These are phyloP conservation scores for Cuniculus paca DNA, from an alignment of 2,797 vertebrate genomes.

Conservation along the genomic window DNA sequence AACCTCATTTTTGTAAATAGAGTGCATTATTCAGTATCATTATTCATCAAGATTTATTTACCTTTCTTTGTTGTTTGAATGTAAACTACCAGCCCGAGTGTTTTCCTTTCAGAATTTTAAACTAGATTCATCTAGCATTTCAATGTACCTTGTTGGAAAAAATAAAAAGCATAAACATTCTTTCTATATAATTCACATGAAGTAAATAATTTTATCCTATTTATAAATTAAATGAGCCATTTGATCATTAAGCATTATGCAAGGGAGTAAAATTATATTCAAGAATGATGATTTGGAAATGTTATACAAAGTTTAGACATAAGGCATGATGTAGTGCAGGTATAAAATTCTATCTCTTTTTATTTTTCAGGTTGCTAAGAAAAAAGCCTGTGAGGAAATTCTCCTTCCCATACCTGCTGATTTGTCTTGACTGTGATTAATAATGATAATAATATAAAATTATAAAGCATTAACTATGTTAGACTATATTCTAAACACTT, in stretches of 20 bases:
- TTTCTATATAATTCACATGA: background rate
- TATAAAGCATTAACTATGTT: background rate
- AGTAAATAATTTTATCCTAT: background rate
- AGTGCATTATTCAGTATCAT: conserved; percentile 47
- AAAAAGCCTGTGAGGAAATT: background rate
- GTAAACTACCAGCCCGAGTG: background rate
- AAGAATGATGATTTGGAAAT: background rate
- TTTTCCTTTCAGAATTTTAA: conserved; percentile 45
- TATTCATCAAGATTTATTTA: conserved; percentile 69
- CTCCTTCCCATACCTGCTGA: background rate
- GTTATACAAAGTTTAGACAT: background rate
- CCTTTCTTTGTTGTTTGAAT: conserved; percentile 55
- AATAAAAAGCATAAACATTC: background rate
- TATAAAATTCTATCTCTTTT: background rate
- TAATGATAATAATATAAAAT: background rate
- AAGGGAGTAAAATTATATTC: background rate
- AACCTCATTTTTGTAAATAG: conserved; percentile 25
- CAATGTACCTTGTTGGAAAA: background rate
- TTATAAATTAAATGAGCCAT: background rate
- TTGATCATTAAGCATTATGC: background rate
- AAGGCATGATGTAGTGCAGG: background rate
- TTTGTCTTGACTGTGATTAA: background rate
- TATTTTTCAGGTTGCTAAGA: background rate
- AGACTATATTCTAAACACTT: background rate
- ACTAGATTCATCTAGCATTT: background rate